Percentiles rank a stretch among this genome's conserved stretches.
Evolutionary conservation across 2,113 vertebrate species (phyloP).

Genomic region (Heliornis fulica): DNA sequence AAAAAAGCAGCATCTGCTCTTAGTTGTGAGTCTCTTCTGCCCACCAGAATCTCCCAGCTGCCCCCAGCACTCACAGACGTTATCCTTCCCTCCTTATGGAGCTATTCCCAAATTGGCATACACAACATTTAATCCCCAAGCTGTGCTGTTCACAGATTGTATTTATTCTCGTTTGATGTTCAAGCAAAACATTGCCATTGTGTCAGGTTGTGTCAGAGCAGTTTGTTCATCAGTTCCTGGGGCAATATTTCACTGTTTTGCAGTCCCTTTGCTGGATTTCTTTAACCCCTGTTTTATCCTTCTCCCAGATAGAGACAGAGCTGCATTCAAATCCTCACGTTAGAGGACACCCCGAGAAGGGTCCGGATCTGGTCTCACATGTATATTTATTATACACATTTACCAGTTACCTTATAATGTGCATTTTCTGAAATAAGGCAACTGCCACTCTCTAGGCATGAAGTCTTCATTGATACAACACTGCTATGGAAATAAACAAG

Average conservation of each 20-base stretch:
- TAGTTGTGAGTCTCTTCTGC: neutral
- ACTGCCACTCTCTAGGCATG: neutral
- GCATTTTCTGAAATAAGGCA: neutral
- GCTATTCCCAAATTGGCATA: neutral
- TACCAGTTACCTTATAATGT: neutral
- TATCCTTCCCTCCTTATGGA: neutral
- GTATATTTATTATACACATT: neutral
- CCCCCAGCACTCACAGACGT: neutral
- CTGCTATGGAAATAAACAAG: neutral
- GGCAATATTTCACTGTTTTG: neutral
- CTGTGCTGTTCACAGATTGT: neutral
- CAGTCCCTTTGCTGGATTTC: neutral
- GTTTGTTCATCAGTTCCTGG: neutral
- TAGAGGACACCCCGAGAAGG: neutral
- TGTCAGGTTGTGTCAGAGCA: constrained; percentile 7
- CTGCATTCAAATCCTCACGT: neutral
- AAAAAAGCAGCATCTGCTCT: neutral
- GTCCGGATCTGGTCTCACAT: no score
- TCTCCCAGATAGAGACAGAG: neutral
- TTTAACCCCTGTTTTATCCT: neutral
- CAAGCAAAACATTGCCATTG: neutral
- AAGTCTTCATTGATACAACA: neutral
- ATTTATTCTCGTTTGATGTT: neutral
- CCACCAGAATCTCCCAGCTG: neutral
- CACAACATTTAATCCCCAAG: neutral